Conservation (phyloP, 2,888 invertebrate genomes). For the Morpho helenor region DNA sequence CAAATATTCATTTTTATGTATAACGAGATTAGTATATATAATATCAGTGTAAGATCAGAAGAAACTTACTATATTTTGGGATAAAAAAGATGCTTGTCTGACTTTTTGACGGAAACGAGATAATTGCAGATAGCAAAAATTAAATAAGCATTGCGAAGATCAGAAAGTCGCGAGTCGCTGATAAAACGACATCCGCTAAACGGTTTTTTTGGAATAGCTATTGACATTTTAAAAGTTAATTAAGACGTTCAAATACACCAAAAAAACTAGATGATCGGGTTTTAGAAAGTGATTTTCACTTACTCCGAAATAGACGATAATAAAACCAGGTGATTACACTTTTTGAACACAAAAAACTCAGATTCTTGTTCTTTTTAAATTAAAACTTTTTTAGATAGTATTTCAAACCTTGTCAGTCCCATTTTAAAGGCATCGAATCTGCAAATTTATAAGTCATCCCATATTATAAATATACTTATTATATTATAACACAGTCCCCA, state of each 20-base stretch:
- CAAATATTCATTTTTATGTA: too few species aligned
- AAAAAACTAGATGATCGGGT: slow-evolving; percentile 28
- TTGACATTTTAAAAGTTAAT: slow-evolving; percentile 32
- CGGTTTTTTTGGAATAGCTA: slow-evolving; percentile 21
- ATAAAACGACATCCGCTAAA: slow-evolving; percentile 21
- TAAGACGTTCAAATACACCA: slow-evolving; percentile 16
- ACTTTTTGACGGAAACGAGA: slow-evolving; percentile 2
- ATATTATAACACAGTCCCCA: too few species aligned
- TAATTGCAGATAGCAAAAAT: not conserved
- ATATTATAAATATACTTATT: too few species aligned
- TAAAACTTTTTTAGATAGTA: too few species aligned
- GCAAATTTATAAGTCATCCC: too few species aligned
- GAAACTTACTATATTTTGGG: not conserved
- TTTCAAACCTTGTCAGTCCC: too few species aligned
- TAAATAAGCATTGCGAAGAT: slow-evolving; percentile 14
- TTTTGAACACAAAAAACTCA: too few species aligned
- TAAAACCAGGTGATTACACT: too few species aligned
- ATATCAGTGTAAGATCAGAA: too few species aligned
- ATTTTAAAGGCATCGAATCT: too few species aligned
- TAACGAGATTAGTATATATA: too few species aligned
- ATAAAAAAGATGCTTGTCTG: slow-evolving; percentile 4
- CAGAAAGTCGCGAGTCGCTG: slow-evolving; percentile 23
- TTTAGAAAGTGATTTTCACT: slow-evolving; percentile 33
- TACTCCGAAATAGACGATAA: slow-evolving; percentile 14
- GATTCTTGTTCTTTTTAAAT: too few species aligned